Percentiles rank a stretch among this genome's conserved stretches.
These are phyloP conservation scores for Oreochromis spilurus DNA, from an alignment of 2,113 vertebrate genomes.

Conservation along the genomic window DNA sequence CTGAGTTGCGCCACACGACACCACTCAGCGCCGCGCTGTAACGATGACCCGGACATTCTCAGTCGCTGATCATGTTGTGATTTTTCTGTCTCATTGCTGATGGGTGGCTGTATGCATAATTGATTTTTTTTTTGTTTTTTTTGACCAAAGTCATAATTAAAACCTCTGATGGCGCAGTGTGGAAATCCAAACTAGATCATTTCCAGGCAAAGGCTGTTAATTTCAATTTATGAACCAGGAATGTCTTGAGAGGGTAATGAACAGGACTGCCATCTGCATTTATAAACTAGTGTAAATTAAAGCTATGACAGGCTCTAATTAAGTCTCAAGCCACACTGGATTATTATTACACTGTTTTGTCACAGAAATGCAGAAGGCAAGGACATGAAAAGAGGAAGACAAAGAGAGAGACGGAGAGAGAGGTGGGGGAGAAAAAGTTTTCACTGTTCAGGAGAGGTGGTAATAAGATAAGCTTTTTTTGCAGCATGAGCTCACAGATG, in stretches of 20 bases:
- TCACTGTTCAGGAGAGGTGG: neutral
- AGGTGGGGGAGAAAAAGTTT: conserved; percentile 18
- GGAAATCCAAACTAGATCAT: neutral
- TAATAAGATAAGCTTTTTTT: conserved; percentile 39
- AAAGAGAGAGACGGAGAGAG: neutral
- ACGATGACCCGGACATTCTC: neutral
- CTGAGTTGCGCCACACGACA: neutral
- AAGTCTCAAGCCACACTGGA: conserved; percentile 21
- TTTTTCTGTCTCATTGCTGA: neutral
- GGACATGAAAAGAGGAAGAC: neutral
- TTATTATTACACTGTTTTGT: conserved; percentile 27
- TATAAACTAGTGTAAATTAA: conserved; percentile 19
- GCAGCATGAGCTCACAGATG: conserved; percentile 37
- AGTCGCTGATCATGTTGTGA: neutral
- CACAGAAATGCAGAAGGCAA: neutral
- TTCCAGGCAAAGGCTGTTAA: neutral
- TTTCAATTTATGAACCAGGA: conserved; percentile 12
- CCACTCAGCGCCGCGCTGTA: neutral
- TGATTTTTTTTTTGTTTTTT: neutral
- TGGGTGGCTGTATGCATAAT: neutral
- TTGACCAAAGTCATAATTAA: neutral
- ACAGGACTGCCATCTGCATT: conserved; percentile 25
- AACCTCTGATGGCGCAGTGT: neutral
- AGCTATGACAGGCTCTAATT: conserved; percentile 32
- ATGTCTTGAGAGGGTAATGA: conserved; percentile 22